phyloP scores from a whole-genome alignment of 2,113 vertebrate species.

The Pseudopodoces humilis region DNA sequence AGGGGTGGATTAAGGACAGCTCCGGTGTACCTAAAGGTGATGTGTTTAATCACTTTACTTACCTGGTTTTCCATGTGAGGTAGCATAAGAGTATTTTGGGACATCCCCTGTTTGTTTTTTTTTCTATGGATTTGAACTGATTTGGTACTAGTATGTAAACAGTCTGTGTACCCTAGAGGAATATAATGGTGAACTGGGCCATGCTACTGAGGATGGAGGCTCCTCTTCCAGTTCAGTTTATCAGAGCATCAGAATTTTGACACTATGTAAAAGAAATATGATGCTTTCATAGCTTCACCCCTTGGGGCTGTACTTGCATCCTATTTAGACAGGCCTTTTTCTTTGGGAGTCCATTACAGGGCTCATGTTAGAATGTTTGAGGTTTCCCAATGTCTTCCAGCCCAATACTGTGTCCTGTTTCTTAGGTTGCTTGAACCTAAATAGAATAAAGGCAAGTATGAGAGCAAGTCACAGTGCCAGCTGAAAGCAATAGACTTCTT shows the following conservation, averaged over 20 bases:
- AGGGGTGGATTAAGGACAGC: neutral
- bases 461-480: neutral
- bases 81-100: neutral
- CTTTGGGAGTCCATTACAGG: neutral
- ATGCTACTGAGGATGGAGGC: neutral
- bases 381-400: neutral
- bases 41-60: neutral
- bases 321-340: neutral
- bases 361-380: neutral
- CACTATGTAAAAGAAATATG: neutral
- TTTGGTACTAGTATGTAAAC: neutral
- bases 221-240: neutral
- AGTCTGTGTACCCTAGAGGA: neutral
- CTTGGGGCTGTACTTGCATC: neutral
- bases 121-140: neutral
- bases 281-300: neutral
- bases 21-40: neutral
- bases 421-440: neutral
- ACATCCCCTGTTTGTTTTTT: too few relatives aligned
- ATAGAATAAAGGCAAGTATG: neutral
- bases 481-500: neutral
- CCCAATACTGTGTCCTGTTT: neutral
- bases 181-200: neutral
- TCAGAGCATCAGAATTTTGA: neutral
- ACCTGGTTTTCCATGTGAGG: neutral